phyloP scores from a whole-genome alignment of 2,113 vertebrate genomes.

The Pantherophis guttatus region DNA sequence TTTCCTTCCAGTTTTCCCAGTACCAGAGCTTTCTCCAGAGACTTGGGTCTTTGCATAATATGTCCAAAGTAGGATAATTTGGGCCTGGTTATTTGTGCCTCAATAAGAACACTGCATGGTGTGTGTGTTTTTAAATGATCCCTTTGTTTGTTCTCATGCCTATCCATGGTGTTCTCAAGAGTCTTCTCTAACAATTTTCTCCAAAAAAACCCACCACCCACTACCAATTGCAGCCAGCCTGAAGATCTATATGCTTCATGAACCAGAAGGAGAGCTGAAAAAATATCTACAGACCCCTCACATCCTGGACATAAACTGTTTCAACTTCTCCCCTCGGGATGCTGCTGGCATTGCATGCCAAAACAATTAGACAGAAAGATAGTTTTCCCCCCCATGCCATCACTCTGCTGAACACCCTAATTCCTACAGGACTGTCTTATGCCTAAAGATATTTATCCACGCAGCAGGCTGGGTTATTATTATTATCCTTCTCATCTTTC shows the following conservation, averaged over 20 bases:
- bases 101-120: not conserved
- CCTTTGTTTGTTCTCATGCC: not conserved
- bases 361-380: not conserved
- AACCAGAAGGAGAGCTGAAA: not conserved
- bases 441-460: not conserved
- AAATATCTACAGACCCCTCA: not conserved
- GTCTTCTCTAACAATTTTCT: not conserved
- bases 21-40: not conserved
- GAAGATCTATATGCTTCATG: not conserved
- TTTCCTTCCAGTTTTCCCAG: not conserved
- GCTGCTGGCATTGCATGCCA: not conserved
- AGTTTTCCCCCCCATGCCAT: not conserved
- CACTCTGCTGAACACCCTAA: not conserved
- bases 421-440: not conserved
- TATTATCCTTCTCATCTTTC: not conserved
- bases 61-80: not conserved
- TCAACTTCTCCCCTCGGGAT: not conserved
- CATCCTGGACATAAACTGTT: not conserved
- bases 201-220: not conserved
- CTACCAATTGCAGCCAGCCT: not conserved
- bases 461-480: not conserved
- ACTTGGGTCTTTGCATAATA: not conserved
- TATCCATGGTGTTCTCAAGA: not conserved
- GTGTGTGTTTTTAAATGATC: not conserved
- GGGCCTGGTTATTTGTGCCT: not conserved